Evolutionary conservation across 2,888 invertebrate species (phyloP).

Genomic region (Pseudococcus viburni): DNA sequence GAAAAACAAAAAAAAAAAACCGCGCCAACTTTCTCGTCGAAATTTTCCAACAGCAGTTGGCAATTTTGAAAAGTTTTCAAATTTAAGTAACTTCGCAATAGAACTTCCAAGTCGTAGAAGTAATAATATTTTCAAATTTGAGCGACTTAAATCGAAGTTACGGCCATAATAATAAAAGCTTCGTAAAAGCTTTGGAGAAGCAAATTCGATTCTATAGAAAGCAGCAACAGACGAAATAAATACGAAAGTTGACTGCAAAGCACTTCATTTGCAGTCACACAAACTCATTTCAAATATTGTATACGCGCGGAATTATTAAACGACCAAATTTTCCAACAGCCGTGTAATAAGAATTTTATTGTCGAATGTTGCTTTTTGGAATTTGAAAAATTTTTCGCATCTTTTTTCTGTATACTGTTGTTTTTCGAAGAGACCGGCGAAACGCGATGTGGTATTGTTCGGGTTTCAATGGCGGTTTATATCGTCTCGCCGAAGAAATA

Average conservation of each 20-base stretch:
- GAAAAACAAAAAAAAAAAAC: conserved; percentile 47
- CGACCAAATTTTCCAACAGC: conserved; percentile 45
- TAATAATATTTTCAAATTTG: conserved; percentile 59
- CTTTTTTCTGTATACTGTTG: not conserved
- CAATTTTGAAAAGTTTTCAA: conserved; percentile 57
- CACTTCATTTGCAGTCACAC: conserved; percentile 58
- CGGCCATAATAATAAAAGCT: conserved; percentile 55
- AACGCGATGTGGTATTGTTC: not conserved
- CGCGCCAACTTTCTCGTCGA: conserved; percentile 35
- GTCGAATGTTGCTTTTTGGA: conserved; percentile 30
- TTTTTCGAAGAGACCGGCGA: not conserved
- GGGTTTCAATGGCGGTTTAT: not conserved
- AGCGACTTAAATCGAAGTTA: conserved; percentile 57
- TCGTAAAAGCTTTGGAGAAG: conserved; percentile 49
- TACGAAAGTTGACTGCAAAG: conserved; percentile 58
- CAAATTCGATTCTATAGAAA: conserved; percentile 57
- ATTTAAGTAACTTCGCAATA: conserved; percentile 56
- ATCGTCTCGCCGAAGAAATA: not conserved
- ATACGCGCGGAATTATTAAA: conserved; percentile 56
- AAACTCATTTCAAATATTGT: conserved; percentile 50
- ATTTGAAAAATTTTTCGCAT: not conserved
- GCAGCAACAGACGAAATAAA: conserved; percentile 56
- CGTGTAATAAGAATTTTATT: conserved; percentile 57
- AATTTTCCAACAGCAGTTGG: conserved; percentile 57
- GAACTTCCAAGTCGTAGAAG: conserved; percentile 52